Evolutionary conservation across 1,140 invertebrate species (phyloP), one percentile per base, ranked within the genome.

Genomic region (Tachypleus tridentatus): DNA sequence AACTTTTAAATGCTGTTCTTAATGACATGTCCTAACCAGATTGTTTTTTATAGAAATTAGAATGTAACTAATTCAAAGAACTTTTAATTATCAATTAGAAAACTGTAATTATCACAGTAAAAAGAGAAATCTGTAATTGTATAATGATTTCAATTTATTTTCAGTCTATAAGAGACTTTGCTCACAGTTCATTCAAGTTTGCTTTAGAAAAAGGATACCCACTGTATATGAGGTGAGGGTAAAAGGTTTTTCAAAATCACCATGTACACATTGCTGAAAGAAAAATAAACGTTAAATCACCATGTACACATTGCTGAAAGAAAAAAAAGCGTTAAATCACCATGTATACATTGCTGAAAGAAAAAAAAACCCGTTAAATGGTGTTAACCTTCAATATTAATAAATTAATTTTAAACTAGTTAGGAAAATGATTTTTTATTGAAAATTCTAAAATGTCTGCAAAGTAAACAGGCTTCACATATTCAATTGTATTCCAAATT

Each of bases 131-230:
- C 9, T 29, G 29, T 29, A 29, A 29, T 2, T 29, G 29, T 29
- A 29, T 29, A 29, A 29, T 29, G 29, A 29, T 54, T 54, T 8
- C 53, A 54, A 63, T 69, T 67, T 59, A 51, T 61, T 71, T 75
- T 70, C 68, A 78, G 75, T 78, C 78, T 68, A 82, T 82, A 64
- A 71, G 66, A 66, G 91, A 86, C 68, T 98, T 98, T 80, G 96
- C 95, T 9, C 89, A 96, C 74, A 88, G 92, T 54, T 97, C 92
- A 4, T 89, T 98, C 73, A 84, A 95, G 72, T 98, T 85, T 80
- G 93, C 95, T 49, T 77, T 98, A 58, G 80, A 86, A 49, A 84
- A 91, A 71, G 86, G 84, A 67, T 89, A 92, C 76, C 93, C 94
- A 6, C 79, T 98, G 5, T 98, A 98, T 77, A 79, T 99, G 74